A percentile compares a stretch with the other conserved stretches of the same genome.
These are phyloP conservation scores for Microcebus jonahi DNA, from an alignment of 2,113 vertebrate genomes.

Conservation along the genomic window DNA sequence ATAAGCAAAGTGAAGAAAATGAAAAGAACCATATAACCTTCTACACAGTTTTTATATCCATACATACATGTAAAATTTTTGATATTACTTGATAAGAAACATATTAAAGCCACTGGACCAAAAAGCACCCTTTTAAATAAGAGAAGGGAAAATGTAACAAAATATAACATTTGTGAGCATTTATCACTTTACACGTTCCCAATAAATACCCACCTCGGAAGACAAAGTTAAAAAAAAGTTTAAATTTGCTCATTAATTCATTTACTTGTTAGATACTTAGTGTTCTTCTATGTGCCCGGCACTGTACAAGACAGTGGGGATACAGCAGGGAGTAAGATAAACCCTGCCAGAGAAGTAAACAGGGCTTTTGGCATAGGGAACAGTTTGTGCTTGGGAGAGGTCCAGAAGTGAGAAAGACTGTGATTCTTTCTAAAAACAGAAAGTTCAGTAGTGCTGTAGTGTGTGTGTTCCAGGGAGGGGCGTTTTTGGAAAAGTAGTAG, in stretches of 20 bases:
- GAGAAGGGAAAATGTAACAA: neutral
- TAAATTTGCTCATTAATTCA: neutral
- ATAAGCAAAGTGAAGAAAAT: slow-evolving; percentile 31
- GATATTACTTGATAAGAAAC: slow-evolving; percentile 20
- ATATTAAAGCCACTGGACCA: neutral
- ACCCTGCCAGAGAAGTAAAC: neutral
- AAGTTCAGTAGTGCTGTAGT: neutral
- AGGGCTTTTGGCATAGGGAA: neutral
- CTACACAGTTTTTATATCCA: neutral
- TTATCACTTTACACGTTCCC: neutral
- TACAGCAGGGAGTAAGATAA: neutral
- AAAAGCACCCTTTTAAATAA: neutral
- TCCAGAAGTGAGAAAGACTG: neutral
- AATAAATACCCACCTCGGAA: neutral
- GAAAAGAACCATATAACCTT: neutral
- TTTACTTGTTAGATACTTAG: neutral
- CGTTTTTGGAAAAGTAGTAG: neutral
- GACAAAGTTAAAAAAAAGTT: neutral
- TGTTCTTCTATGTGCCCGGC: neutral
- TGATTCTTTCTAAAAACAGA: slow-evolving; percentile 21
- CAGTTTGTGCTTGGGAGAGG: neutral
- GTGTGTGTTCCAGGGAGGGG: neutral
- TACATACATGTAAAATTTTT: neutral
- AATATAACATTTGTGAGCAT: neutral
- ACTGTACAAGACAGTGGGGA: neutral